phyloP scores from a whole-genome alignment of 2,888 invertebrate species.

The Philaethria dido region DNA sequence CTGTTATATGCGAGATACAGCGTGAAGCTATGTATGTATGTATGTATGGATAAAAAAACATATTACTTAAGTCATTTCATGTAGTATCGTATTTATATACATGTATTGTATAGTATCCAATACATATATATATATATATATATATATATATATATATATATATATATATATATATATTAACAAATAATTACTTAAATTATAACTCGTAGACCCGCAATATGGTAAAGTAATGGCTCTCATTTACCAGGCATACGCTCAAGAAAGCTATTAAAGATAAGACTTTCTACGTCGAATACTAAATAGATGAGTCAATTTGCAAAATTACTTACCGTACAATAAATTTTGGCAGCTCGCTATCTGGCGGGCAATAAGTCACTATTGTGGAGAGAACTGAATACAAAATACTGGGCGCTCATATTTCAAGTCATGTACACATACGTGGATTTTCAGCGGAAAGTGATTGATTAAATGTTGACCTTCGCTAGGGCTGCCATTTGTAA shows the following conservation, averaged over 20 bases:
- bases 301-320: slow-evolving; percentile 40
- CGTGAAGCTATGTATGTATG: too few relatives aligned
- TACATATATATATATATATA: too few relatives aligned
- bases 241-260: slow-evolving; percentile 10
- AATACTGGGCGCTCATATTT: slow-evolving; percentile 39
- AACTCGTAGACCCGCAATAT: background rate
- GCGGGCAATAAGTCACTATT: slow-evolving; percentile 69
- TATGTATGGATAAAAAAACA: too few relatives aligned
- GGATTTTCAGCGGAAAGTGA: slow-evolving; percentile 66
- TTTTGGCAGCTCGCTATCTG: slow-evolving; percentile 41
- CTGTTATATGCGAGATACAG: too few relatives aligned
- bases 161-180: background rate
- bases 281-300: slow-evolving; percentile 31
- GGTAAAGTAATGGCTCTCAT: slow-evolving; percentile 3
- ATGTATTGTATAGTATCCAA: too few relatives aligned
- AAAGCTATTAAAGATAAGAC: slow-evolving; percentile 24
- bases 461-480: slow-evolving; percentile 66
- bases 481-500: slow-evolving; percentile 24
- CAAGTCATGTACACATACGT: slow-evolving; percentile 47
- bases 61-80: too few relatives aligned
- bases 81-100: too few relatives aligned
- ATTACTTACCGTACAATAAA: slow-evolving; percentile 39
- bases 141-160: too few relatives aligned
- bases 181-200: background rate
- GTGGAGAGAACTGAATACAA: slow-evolving; percentile 36